These are phyloP conservation scores for Euschistus heros DNA, from an alignment of 1,140 invertebrate genomes.

Conservation along the genomic window DNA sequence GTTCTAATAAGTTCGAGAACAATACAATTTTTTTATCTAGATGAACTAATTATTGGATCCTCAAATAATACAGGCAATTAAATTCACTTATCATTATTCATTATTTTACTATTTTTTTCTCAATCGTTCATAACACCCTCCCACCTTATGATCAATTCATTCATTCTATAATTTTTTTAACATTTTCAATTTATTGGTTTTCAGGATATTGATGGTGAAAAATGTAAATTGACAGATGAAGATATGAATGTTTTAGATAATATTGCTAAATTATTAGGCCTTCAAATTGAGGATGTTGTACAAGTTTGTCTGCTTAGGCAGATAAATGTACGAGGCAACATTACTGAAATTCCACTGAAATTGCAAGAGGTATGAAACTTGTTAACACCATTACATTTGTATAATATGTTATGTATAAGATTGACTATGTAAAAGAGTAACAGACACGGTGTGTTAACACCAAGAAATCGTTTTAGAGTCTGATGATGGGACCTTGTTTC, in stretches of 20 bases:
- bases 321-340: conserved; percentile 89
- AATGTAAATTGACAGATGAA: conserved; percentile 59
- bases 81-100: too few relatives aligned
- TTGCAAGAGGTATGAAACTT: conserved; percentile 62
- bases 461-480: too few relatives aligned
- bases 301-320: conserved; percentile 76
- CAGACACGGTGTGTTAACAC: too few relatives aligned
- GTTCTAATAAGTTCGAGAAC: too few relatives aligned
- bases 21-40: too few relatives aligned
- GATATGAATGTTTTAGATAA: conserved; percentile 66
- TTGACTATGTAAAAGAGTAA: too few relatives aligned
- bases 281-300: conserved; percentile 61
- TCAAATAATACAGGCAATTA: too few relatives aligned
- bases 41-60: too few relatives aligned
- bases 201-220: conserved; percentile 79
- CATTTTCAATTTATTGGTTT: conserved; percentile 23
- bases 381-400: background rate
- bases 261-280: conserved; percentile 67
- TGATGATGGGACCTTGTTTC: too few relatives aligned
- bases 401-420: background rate
- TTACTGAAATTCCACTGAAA: conserved; percentile 88
- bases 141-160: too few relatives aligned
- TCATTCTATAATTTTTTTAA: too few relatives aligned
- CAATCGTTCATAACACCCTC: too few relatives aligned
- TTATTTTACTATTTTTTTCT: background rate